Conservation (phyloP, 1,140 invertebrate species). For the Calephelis nemesis region DNA sequence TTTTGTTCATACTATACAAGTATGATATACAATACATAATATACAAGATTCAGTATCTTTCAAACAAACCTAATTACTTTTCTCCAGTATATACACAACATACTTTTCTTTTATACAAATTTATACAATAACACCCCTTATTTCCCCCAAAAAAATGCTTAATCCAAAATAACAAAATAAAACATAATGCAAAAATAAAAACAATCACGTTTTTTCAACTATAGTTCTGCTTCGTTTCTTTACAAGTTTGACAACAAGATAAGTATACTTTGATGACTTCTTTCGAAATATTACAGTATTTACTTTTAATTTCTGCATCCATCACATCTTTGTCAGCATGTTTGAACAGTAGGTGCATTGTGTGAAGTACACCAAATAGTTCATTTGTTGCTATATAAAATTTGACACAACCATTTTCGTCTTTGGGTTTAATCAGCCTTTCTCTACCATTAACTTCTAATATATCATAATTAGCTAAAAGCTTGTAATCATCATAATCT, state of each 20-base stretch:
- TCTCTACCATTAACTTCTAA: constrained; percentile 44
- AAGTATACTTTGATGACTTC: constrained; percentile 60
- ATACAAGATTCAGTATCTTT: too few species aligned
- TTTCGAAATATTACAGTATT: constrained; percentile 66
- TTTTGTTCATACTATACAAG: too few species aligned
- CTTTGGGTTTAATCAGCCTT: constrained; percentile 47
- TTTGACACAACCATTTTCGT: constrained; percentile 40
- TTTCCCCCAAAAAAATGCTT: not conserved
- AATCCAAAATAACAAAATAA: not conserved
- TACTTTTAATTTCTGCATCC: constrained; percentile 50
- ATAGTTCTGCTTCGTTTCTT: constrained; percentile 8
- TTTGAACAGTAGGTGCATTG: constrained; percentile 56
- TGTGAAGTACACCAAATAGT: constrained; percentile 56
- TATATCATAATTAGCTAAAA: constrained; percentile 57
- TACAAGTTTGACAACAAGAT: constrained; percentile 49
- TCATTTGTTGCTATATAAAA: constrained; percentile 57
- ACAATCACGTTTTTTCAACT: not conserved
- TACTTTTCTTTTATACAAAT: too few species aligned
- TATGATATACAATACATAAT: too few species aligned
- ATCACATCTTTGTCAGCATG: constrained; percentile 52
- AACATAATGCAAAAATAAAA: constrained; percentile 17
- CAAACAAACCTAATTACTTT: too few species aligned
- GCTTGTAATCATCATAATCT: constrained; percentile 53
- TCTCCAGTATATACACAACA: too few species aligned
- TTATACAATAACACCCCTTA: not conserved